Evolutionary conservation across 2,888 invertebrate species (phyloP).

Genomic region (Ptilodon capucinus): DNA sequence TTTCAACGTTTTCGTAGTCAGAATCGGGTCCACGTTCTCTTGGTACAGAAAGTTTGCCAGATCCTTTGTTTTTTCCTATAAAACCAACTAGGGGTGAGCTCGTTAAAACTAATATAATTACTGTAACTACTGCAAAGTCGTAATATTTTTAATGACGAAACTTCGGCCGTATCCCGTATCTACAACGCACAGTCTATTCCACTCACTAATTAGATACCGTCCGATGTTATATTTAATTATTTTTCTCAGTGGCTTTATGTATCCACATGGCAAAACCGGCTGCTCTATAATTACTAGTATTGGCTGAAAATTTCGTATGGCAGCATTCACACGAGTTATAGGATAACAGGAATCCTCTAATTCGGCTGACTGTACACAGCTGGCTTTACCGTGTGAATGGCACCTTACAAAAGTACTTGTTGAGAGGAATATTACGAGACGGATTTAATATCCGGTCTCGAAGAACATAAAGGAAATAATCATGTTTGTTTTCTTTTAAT

Average conservation of each 20-base stretch:
- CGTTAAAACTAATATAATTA: conserved; percentile 66
- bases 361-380: too few relatives aligned
- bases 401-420: neutral
- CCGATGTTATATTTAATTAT: conserved; percentile 15
- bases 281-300: too few relatives aligned
- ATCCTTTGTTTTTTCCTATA: conserved; percentile 72
- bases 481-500: conserved; percentile 1
- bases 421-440: neutral
- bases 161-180: conserved; percentile 38
- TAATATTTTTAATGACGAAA: conserved; percentile 62
- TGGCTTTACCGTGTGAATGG: too few relatives aligned
- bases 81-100: conserved; percentile 43
- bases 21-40: conserved; percentile 65
- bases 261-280: too few relatives aligned
- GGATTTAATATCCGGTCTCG: conserved; percentile 12
- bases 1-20: conserved; percentile 67
- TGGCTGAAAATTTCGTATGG: too few relatives aligned
- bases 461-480: conserved; percentile 13
- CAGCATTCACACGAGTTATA: too few relatives aligned
- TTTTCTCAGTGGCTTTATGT: conserved; percentile 6
- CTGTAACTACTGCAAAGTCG: conserved; percentile 42
- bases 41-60: conserved; percentile 73
- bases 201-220: conserved; percentile 28
- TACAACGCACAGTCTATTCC: conserved; percentile 19
- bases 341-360: too few relatives aligned